These are phyloP conservation scores for Drosophila murphyi DNA, from an alignment of 1,140 invertebrate genomes.

Conservation along the genomic window DNA sequence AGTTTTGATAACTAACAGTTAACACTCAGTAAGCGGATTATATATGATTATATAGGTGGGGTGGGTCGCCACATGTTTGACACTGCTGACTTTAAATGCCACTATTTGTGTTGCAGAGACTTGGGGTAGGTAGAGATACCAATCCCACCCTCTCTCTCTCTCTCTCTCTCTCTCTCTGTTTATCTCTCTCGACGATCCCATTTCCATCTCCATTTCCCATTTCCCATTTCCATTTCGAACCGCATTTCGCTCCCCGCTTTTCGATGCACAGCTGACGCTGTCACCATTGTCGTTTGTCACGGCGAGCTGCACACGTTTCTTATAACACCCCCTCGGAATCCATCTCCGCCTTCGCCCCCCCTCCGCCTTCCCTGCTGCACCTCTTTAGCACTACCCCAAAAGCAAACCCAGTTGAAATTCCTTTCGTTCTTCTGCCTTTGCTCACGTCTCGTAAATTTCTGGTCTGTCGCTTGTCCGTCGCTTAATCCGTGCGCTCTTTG, in stretches of 20 bases:
- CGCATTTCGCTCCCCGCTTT: constrained; percentile 8
- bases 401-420: constrained; percentile 17
- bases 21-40: constrained; percentile 40
- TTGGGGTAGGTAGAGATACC: not conserved
- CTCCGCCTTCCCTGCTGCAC: not conserved
- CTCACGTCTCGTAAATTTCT: constrained; percentile 76
- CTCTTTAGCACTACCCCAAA: not conserved
- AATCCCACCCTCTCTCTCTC: constrained; percentile 22
- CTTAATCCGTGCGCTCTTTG: constrained; percentile 65
- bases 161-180: not conserved
- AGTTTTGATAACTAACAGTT: constrained; percentile 18
- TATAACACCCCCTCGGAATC: constrained; percentile 4
- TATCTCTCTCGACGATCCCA: too few relatives aligned
- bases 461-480: constrained; percentile 65
- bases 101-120: constrained; percentile 28
- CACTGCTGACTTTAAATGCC: constrained; percentile 21
- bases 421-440: not conserved
- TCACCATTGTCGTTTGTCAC: constrained; percentile 63
- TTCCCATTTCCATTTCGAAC: constrained; percentile 50
- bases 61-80: constrained; percentile 13
- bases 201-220: too few relatives aligned
- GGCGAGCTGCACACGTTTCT: constrained; percentile 34
- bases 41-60: constrained; percentile 14
- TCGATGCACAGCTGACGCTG: constrained; percentile 52
- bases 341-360: not conserved